Percentiles rank a stretch among this genome's conserved stretches.
These are phyloP conservation scores for Salvelinus alpinus DNA, from an alignment of 2,113 vertebrate species.

Conservation along the genomic window DNA sequence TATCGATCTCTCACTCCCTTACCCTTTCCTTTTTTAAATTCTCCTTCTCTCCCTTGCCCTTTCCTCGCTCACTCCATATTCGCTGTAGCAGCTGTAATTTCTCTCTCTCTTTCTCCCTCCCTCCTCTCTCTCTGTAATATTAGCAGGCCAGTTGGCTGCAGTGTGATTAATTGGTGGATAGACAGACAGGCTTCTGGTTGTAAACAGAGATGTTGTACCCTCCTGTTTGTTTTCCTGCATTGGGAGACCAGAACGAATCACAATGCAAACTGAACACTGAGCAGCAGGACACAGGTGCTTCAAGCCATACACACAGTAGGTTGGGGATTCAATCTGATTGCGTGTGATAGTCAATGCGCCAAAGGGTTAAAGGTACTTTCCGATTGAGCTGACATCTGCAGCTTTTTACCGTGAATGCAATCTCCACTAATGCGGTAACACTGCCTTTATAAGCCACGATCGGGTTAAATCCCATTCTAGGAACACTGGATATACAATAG, in stretches of 20 bases:
- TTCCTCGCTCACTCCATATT: conserved; percentile 11
- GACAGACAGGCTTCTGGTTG: conserved; percentile 45
- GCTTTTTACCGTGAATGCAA: too few species aligned
- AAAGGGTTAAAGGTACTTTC: too few species aligned
- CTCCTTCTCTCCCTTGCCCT: neutral
- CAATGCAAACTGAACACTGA: conserved; percentile 40
- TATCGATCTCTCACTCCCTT: neutral
- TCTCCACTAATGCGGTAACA: too few species aligned
- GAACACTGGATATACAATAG: too few species aligned
- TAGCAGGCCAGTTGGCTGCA: conserved; percentile 47
- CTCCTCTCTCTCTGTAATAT: conserved; percentile 52
- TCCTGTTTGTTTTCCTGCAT: conserved; percentile 47
- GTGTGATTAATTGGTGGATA: conserved; percentile 52
- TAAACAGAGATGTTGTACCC: conserved; percentile 65
- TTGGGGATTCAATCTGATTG: too few species aligned
- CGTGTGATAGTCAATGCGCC: too few species aligned
- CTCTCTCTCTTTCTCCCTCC: conserved; percentile 33
- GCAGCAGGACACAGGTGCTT: conserved; percentile 30
- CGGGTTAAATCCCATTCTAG: too few species aligned
- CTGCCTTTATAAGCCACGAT: too few species aligned
- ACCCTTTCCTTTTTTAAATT: conserved; percentile 3
- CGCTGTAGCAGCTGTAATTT: conserved; percentile 47
- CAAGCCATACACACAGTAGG: neutral
- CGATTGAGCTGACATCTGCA: too few species aligned
- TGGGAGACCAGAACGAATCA: conserved; percentile 46